Base-by-base conservation (phyloP, 2,113 vertebrate species). In the Prolemur simus region DNA sequence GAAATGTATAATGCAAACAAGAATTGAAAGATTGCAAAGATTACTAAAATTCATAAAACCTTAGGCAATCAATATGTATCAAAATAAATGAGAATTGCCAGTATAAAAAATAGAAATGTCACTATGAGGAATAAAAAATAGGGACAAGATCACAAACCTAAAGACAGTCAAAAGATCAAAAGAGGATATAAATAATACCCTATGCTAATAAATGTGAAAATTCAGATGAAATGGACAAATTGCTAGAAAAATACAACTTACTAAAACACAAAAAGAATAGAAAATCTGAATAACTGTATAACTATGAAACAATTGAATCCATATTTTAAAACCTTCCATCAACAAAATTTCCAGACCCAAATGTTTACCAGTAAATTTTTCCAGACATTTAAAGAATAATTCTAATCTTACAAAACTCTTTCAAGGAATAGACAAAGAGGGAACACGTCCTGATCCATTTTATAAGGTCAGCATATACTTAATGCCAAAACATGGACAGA, bases 381-480 rank as follows among this genome's bases (percentile, higher is more conserved):
- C 63, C n/a, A 85, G n/a, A 76, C 66, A 77, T n/a, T 87, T 83
- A 87, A 90, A 74, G 25, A 93, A 76, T 49, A 86, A 74, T 63
- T 74, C 52, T 42, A 74, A 76, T 64, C 10, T 66, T n/a, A 94
- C 5, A 89, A 86, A 71, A 89, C 25, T 58, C 32, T 80, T 66
- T 15, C 37, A 20, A 42, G 29, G 1, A 93, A 85, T 1, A 93
- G 15, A 91, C 73, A 88, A 66, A 87, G 6, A 89, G 34, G 23
- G 47, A 91, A 39, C 42, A 78, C 34, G 37, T 78, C 45, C 54
- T 56, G 95, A 71, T 37, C 82, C 86, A 81, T 63, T 93, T 84
- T 60, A 45, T 54, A 63, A 60, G 12, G 34, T 76, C 52, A 84
- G 18, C 27, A 91, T 84, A 91, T 54, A 3, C 63, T 81, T 76